Conservation (phyloP, 1,140 invertebrate species). For the Tyrophagus putrescentiae region DNA sequence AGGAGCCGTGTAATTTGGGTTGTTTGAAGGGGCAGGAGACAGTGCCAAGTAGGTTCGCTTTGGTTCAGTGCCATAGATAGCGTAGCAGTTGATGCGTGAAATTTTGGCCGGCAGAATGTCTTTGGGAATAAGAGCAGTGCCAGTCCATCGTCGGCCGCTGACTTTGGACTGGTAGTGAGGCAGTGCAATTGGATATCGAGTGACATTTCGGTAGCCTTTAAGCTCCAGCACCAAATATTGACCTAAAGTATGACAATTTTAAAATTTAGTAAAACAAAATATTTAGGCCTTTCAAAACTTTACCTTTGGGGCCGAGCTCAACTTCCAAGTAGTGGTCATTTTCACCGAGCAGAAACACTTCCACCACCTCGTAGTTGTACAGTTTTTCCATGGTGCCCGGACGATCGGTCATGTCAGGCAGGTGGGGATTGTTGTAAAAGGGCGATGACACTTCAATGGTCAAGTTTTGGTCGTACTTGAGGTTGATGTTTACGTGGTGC, state of each 20-base stretch:
- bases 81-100: constrained; percentile 42
- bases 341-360: constrained; percentile 38
- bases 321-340: constrained; percentile 39
- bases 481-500: constrained; percentile 25
- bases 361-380: constrained; percentile 41
- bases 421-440: constrained; percentile 34
- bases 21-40: constrained; percentile 35
- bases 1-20: constrained; percentile 32
- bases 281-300: too few relatives aligned
- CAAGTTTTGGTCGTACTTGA: constrained; percentile 20
- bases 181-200: constrained; percentile 34
- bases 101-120: constrained; percentile 36
- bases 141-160: constrained; percentile 31
- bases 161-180: constrained; percentile 30
- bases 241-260: too few relatives aligned
- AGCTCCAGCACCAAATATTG: constrained; percentile 38
- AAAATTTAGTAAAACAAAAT: too few relatives aligned
- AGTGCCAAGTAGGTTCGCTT: constrained; percentile 38
- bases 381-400: constrained; percentile 31
- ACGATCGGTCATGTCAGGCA: constrained; percentile 7
- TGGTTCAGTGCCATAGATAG: constrained; percentile 39
- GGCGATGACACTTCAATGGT: constrained; percentile 30
- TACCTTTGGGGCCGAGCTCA: constrained; percentile 38
- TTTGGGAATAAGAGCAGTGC: constrained; percentile 33
- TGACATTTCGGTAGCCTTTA: constrained; percentile 33